A percentile compares a stretch with the other conserved stretches of the same genome.
These are phyloP conservation scores for Anarsia innoxiella DNA, from an alignment of 2,888 invertebrate genomes.

Conservation along the genomic window DNA sequence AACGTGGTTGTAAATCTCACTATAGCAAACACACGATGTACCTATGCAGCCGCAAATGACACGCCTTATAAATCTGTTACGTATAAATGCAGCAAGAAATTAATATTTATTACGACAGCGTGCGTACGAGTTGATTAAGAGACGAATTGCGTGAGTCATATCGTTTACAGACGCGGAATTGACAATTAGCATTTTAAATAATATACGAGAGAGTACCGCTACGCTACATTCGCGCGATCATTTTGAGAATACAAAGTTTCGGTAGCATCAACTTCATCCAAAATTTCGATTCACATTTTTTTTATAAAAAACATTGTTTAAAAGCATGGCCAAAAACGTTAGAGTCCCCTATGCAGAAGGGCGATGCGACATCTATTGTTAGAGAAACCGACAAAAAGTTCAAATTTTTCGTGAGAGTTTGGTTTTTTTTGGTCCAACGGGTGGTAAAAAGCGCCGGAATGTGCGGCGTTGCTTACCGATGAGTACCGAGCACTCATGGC, in stretches of 20 bases:
- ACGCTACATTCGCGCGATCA: background rate
- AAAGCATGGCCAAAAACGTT: slow-evolving; percentile 39
- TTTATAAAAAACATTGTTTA: slow-evolving; percentile 20
- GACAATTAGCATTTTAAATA: slow-evolving; percentile 11
- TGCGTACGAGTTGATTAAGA: slow-evolving; percentile 13
- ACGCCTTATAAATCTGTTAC: slow-evolving; percentile 10
- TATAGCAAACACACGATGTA: background rate
- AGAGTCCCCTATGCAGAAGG: slow-evolving; percentile 43
- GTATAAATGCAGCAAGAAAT: slow-evolving; percentile 12
- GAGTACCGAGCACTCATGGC: slow-evolving; percentile 33
- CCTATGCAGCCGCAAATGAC: background rate
- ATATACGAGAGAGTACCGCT: background rate
- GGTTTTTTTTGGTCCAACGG: slow-evolving; percentile 36
- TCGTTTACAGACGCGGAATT: slow-evolving; percentile 13
- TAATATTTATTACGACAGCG: slow-evolving; percentile 16
- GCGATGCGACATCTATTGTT: slow-evolving; percentile 58
- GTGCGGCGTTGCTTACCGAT: slow-evolving; percentile 49
- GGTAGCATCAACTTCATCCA: background rate
- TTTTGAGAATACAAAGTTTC: background rate
- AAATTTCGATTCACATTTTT: too few species aligned
- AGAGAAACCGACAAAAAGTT: slow-evolving; percentile 35
- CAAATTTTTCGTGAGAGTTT: slow-evolving; percentile 26
- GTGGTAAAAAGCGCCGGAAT: slow-evolving; percentile 47
- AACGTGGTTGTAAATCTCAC: background rate
- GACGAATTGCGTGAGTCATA: slow-evolving; percentile 17